Conservation (phyloP, 2,888 invertebrate species). For the Eutolmus rufibarbis region DNA sequence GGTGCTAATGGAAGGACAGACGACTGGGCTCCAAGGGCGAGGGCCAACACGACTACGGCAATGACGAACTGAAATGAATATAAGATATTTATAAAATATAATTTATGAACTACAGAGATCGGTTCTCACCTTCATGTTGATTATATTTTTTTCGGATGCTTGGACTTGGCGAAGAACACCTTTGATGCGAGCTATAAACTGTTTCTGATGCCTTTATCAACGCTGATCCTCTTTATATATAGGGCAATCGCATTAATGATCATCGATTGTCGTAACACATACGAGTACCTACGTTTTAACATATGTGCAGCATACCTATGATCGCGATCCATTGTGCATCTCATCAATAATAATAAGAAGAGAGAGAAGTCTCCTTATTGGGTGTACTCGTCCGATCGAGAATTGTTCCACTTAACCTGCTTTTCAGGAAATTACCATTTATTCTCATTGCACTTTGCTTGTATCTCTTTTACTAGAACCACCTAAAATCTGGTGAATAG, state of each 20-base stretch:
- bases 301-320: neutral
- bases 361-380: neutral
- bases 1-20: conserved; percentile 55
- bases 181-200: conserved; percentile 5
- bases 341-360: conserved; percentile 11
- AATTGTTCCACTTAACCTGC: neutral
- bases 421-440: neutral
- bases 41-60: conserved; percentile 60
- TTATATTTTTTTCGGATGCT: conserved; percentile 1
- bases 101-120: neutral
- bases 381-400: neutral
- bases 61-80: conserved; percentile 53
- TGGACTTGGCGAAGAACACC: conserved; percentile 2
- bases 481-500: neutral
- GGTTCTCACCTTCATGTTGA: conserved; percentile 50
- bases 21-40: conserved; percentile 59
- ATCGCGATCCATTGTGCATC: neutral
- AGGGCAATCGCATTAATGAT: conserved; percentile 1
- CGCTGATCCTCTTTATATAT: conserved; percentile 8
- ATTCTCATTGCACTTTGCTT: neutral
- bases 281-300: no score
- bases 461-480: neutral
- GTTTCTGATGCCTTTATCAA: conserved; percentile 20
- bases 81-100: neutral
- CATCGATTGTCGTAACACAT: neutral